Percentiles rank a stretch among this genome's conserved stretches.
These are phyloP conservation scores for Drosophila stalkeri DNA, from an alignment of 2,888 invertebrate species.

Conservation along the genomic window DNA sequence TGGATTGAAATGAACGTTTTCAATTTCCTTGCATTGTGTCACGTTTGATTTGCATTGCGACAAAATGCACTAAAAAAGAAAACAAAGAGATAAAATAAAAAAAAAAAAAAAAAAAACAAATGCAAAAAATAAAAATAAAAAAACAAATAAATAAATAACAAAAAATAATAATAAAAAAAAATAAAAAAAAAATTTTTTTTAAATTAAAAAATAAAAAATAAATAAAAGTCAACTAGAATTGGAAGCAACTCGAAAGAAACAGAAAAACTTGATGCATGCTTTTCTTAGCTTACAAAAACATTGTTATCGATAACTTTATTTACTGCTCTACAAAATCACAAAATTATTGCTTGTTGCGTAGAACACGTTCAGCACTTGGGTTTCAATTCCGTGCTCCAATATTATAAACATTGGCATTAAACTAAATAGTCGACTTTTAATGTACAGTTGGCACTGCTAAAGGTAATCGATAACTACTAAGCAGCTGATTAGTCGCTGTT, in stretches of 20 bases:
- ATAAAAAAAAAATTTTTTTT: constrained; percentile 15
- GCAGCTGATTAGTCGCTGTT: too few relatives aligned
- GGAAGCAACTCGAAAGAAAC: not conserved
- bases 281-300: not conserved
- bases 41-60: constrained; percentile 71
- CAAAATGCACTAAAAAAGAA: constrained; percentile 21
- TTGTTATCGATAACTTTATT: not conserved
- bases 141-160: constrained; percentile 4
- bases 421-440: not conserved
- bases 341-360: not conserved
- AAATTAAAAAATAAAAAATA: constrained; percentile 11
- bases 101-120: not conserved
- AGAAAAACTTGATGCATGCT: not conserved
- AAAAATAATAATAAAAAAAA: not conserved
- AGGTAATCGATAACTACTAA: not conserved
- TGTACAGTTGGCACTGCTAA: not conserved
- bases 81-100: not conserved
- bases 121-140: constrained; percentile 2
- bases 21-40: constrained; percentile 77
- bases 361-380: not conserved
- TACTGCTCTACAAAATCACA: not conserved
- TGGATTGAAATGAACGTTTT: constrained; percentile 82
- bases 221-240: not conserved
- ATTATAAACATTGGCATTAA: not conserved
- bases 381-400: not conserved